Evolutionary conservation across 2,888 invertebrate genomes (phyloP).

Genomic region (Argyresthia albistria): DNA sequence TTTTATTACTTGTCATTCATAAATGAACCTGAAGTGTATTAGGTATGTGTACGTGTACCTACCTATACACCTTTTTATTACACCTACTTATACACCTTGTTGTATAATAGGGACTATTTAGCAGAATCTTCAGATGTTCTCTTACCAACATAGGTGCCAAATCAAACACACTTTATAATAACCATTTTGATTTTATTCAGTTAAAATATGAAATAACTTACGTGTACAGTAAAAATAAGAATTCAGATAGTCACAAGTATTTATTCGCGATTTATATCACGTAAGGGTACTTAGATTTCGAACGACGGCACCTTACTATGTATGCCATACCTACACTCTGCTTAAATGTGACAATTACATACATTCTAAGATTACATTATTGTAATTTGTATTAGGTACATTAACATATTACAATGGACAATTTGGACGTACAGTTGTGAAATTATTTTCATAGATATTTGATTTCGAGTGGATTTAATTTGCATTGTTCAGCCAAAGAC

Average conservation of each 20-base stretch:
- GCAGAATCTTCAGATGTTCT: too few species aligned
- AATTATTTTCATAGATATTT: conserved; percentile 14
- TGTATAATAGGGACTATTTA: too few species aligned
- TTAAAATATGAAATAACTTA: conserved; percentile 73
- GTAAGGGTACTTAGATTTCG: not conserved
- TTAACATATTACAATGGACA: conserved; percentile 70
- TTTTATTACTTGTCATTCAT: too few species aligned
- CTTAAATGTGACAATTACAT: conserved; percentile 32
- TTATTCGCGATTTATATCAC: conserved; percentile 23
- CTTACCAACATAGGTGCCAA: conserved; percentile 9
- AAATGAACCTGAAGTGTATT: too few species aligned
- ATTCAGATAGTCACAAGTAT: conserved; percentile 58
- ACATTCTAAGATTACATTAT: conserved; percentile 66
- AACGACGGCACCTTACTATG: not conserved
- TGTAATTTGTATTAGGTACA: conserved; percentile 70
- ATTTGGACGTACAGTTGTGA: conserved; percentile 72
- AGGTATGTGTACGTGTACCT: too few species aligned
- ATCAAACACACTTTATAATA: conserved; percentile 48
- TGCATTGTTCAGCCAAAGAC: too few species aligned
- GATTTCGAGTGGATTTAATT: too few species aligned
- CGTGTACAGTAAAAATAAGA: conserved; percentile 70
- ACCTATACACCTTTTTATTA: too few species aligned
- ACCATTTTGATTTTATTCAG: conserved; percentile 71
- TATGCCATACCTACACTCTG: conserved; percentile 41
- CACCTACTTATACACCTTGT: too few species aligned